Percentiles rank a stretch among this genome's conserved stretches.
Conservation (phyloP, 37 sponge, comb jelly and placozoan genomes). For the Agelas oroides region DNA sequence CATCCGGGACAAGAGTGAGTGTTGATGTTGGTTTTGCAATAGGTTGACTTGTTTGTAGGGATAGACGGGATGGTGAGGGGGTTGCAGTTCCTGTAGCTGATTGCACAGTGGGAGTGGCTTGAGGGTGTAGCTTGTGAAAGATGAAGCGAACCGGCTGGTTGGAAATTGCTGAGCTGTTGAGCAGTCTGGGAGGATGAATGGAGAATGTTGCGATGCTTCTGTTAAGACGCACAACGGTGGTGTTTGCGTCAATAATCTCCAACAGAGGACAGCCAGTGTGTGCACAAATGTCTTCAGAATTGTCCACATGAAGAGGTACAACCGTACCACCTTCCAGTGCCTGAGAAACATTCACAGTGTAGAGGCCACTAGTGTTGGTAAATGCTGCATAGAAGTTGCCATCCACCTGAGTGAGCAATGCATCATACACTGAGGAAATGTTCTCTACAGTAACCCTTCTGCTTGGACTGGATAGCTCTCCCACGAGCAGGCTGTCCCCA, state of each 20-base stretch:
- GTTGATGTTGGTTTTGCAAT: too few relatives aligned
- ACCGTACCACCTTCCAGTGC: not conserved
- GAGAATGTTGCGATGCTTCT: not conserved
- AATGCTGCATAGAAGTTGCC: not conserved
- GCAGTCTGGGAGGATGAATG: too few relatives aligned
- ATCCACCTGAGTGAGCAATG: not conserved
- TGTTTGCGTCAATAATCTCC: not conserved
- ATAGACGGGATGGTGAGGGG: too few relatives aligned
- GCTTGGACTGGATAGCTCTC: not conserved
- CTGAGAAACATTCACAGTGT: not conserved
- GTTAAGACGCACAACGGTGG: not conserved
- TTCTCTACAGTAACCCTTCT: not conserved
- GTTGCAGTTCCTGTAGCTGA: too few relatives aligned
- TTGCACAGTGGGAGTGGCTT: too few relatives aligned
- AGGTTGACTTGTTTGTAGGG: too few relatives aligned
- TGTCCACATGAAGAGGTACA: not conserved
- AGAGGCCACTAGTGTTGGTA: not conserved
- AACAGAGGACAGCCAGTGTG: not conserved
- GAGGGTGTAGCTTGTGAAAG: too few relatives aligned
- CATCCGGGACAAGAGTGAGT: too few relatives aligned
- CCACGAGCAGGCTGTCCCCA: not conserved
- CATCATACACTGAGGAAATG: not conserved
- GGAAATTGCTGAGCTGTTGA: too few relatives aligned
- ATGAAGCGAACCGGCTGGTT: too few relatives aligned
- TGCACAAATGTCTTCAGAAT: not conserved